phyloP scores from a whole-genome alignment of 2,797 vertebrate genomes.

The Linurgus olivaceus region DNA sequence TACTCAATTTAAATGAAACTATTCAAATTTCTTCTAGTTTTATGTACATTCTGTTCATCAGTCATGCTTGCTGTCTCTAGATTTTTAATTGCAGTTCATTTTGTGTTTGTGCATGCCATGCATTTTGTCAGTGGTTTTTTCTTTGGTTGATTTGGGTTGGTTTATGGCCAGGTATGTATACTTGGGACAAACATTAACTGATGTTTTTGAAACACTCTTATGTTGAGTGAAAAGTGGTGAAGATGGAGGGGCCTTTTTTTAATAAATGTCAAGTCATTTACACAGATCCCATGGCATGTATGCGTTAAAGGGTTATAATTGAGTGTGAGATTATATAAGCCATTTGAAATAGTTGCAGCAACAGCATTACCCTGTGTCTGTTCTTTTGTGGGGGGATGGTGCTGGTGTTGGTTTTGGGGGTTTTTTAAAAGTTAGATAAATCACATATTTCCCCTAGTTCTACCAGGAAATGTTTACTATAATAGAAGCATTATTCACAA shows the following conservation, averaged over 20 bases:
- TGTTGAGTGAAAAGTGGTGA: background rate
- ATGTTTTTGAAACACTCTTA: background rate
- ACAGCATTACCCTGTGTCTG: background rate
- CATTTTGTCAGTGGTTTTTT: background rate
- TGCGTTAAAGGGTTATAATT: background rate
- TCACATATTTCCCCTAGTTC: background rate
- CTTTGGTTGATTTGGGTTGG: background rate
- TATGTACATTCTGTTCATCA: background rate
- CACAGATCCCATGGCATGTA: accelerated
- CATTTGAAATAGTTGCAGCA: background rate
- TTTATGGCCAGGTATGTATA: background rate
- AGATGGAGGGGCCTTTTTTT: background rate
- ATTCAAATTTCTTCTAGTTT: background rate
- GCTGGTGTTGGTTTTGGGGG: accelerated
- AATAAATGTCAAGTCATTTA: background rate
- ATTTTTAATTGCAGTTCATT: background rate
- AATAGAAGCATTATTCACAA: background rate
- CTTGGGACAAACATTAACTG: background rate
- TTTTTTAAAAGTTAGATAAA: background rate
- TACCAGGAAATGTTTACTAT: background rate
- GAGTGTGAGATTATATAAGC: background rate
- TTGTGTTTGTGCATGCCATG: background rate
- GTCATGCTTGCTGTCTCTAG: background rate
- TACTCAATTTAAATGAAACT: background rate
- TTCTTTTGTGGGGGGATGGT: accelerated